phyloP scores from a whole-genome alignment of 2,113 vertebrate species.

The Apodemus sylvaticus region DNA sequence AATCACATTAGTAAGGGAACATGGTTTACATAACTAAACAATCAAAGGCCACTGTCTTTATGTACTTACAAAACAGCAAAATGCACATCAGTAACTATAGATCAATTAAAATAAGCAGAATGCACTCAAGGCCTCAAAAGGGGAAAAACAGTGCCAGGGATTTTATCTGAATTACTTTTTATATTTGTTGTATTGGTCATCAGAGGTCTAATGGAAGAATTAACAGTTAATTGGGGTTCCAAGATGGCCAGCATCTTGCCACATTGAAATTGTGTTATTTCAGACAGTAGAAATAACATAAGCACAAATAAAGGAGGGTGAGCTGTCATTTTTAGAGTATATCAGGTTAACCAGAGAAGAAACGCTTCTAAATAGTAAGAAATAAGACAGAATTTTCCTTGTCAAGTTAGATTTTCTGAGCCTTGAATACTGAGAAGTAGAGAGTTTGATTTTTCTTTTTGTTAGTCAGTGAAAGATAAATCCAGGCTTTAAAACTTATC shows the following conservation, averaged over 20 bases:
- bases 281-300: background rate
- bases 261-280: background rate
- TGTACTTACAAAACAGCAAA: background rate
- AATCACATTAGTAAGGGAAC: background rate
- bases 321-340: background rate
- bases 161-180: background rate
- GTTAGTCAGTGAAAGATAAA: background rate
- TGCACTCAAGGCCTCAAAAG: background rate
- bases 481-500: constrained; percentile 31
- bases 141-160: background rate
- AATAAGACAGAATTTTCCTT: background rate
- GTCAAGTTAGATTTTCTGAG: background rate
- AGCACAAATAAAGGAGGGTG: background rate
- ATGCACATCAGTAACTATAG: background rate
- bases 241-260: background rate
- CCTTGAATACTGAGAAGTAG: background rate
- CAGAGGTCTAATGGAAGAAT: background rate
- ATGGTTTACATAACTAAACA: background rate
- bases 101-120: background rate
- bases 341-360: background rate
- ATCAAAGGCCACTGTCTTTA: background rate
- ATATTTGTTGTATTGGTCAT: background rate
- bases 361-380: background rate
- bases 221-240: background rate
- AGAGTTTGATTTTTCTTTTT: background rate